These are phyloP conservation scores for Ceyx margarethae DNA, from an alignment of 2,113 vertebrate species.

Conservation along the genomic window DNA sequence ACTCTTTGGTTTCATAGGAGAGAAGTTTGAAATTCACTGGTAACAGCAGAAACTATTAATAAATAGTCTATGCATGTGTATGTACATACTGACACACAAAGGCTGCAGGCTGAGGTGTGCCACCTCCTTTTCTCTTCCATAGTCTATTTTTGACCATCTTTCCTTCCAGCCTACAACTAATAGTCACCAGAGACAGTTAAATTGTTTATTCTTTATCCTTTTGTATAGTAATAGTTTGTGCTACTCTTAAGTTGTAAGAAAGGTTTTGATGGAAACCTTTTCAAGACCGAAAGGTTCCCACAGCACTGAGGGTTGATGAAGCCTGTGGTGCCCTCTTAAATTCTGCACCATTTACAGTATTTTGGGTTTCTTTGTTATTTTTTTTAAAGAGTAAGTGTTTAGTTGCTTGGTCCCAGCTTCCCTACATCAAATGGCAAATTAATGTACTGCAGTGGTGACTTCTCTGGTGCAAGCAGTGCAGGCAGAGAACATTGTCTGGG, in stretches of 20 bases:
- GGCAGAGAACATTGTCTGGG: background rate
- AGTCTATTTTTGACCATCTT: background rate
- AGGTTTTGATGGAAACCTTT: background rate
- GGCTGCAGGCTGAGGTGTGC: background rate
- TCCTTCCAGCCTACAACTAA: background rate
- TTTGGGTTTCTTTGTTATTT: background rate
- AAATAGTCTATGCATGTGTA: background rate
- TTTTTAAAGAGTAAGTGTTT: background rate
- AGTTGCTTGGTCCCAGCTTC: background rate
- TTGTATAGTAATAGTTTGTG: background rate
- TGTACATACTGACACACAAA: accelerated
- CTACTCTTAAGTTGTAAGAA: background rate
- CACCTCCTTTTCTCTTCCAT: background rate
- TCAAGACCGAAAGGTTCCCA: background rate
- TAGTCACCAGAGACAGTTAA: background rate
- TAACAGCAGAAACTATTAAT: background rate
- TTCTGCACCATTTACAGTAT: background rate
- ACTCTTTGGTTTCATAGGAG: background rate
- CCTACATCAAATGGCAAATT: background rate
- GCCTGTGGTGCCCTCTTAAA: background rate
- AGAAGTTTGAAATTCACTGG: background rate
- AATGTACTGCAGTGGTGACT: no score
- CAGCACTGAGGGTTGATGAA: background rate
- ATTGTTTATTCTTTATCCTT: background rate
- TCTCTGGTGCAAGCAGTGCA: background rate